A percentile compares a stretch with the other conserved stretches of the same genome.
These are phyloP conservation scores for Lagorchestes hirsutus DNA, from an alignment of 2,797 vertebrate species.

Conservation along the genomic window DNA sequence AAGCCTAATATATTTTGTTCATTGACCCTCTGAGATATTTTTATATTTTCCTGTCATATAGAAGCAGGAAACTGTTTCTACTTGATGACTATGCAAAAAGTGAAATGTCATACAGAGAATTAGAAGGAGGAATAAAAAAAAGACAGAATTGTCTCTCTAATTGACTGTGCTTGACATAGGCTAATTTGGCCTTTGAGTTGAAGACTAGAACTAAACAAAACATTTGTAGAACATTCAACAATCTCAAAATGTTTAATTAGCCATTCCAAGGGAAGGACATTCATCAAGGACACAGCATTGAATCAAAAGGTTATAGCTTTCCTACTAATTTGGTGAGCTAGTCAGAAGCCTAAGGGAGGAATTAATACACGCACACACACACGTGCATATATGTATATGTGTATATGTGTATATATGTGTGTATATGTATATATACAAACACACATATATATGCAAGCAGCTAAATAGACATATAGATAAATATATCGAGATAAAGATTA, in stretches of 20 bases:
- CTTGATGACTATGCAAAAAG: neutral
- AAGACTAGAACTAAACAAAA: too few relatives aligned
- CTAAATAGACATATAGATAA: too few relatives aligned
- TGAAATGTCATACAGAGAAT: neutral
- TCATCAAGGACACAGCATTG: neutral
- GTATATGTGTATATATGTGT: too few relatives aligned
- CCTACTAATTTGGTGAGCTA: neutral
- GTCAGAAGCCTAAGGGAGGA: neutral
- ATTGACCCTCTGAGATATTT: neutral
- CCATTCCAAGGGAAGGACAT: neutral
- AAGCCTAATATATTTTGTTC: neutral
- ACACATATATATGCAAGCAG: too few relatives aligned
- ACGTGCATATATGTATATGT: too few relatives aligned
- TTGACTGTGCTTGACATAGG: too few relatives aligned
- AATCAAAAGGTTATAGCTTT: neutral
- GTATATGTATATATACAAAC: too few relatives aligned
- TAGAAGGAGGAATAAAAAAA: neutral
- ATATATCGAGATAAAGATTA: too few relatives aligned
- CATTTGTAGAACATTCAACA: neutral
- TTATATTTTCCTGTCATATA: neutral
- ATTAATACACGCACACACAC: too few relatives aligned
- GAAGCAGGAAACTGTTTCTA: neutral
- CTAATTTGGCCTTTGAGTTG: too few relatives aligned
- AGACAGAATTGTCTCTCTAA: neutral
- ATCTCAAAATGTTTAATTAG: neutral